A percentile compares a stretch with the other conserved stretches of the same genome.
These are phyloP conservation scores for Kryptopterus vitreolus DNA, from an alignment of 2,797 vertebrate genomes.

Conservation along the genomic window DNA sequence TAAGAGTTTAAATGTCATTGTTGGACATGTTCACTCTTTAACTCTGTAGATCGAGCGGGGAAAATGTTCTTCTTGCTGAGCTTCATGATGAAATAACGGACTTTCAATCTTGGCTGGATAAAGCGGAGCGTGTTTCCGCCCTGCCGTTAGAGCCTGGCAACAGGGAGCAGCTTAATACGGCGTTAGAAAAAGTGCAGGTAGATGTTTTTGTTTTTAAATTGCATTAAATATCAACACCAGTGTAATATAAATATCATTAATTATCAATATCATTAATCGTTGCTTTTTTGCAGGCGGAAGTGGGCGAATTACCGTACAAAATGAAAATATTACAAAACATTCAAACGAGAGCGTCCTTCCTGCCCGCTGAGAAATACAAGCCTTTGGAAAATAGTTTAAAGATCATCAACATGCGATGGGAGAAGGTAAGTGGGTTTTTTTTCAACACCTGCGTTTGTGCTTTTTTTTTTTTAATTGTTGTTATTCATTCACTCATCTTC, in stretches of 20 bases:
- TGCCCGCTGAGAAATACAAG: conserved; percentile 82
- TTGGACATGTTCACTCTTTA: not conserved
- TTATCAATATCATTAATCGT: too few species aligned
- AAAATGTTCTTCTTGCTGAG: conserved; percentile 75
- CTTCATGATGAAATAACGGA: conserved; percentile 85
- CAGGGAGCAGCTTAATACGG: conserved; percentile 82
- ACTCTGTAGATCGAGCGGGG: conserved; percentile 79
- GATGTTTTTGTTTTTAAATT: not conserved
- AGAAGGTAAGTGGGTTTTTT: too few species aligned
- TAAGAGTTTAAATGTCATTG: too few species aligned
- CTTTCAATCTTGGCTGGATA: conserved; percentile 86
- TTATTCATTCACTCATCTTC: too few species aligned
- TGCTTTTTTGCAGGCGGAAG: conserved; percentile 69
- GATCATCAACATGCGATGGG: conserved; percentile 82
- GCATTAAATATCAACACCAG: too few species aligned
- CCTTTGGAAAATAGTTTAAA: conserved; percentile 79
- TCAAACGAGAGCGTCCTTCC: conserved; percentile 78
- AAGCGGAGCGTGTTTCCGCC: conserved; percentile 70
- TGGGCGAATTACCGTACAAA: conserved; percentile 80
- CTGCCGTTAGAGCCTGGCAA: conserved; percentile 80
- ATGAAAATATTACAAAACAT: conserved; percentile 82
- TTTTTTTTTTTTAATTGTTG: too few species aligned
- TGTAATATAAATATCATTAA: too few species aligned
- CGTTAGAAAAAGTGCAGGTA: conserved; percentile 90
- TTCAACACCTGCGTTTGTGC: too few species aligned